These are phyloP conservation scores for Psix sp. DNA, from an alignment of 1,140 invertebrate genomes.

Conservation along the genomic window DNA sequence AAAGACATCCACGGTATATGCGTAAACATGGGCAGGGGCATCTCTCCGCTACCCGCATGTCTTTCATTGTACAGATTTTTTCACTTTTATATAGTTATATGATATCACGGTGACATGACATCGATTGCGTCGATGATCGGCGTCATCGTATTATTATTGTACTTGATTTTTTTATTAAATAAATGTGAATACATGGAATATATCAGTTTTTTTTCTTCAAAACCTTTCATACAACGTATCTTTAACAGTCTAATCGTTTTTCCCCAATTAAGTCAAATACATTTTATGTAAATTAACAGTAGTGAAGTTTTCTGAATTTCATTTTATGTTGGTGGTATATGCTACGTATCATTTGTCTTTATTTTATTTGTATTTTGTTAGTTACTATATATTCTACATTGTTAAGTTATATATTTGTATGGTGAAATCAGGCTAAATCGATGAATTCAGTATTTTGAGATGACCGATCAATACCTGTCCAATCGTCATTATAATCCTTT, in stretches of 20 bases:
- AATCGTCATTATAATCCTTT: constrained; percentile 56
- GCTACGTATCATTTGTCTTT: no score
- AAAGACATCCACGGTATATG: constrained; percentile 59
- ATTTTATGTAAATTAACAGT: no score
- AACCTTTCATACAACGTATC: not conserved
- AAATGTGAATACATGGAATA: constrained; percentile 76
- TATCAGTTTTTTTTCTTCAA: constrained; percentile 6
- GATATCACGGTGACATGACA: constrained; percentile 72
- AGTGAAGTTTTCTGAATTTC: no score
- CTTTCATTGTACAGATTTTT: constrained; percentile 79
- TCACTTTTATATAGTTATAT: constrained; percentile 78
- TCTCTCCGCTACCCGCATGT: constrained; percentile 78
- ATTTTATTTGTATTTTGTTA: no score
- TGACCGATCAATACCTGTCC: constrained; percentile 42
- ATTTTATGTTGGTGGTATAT: no score
- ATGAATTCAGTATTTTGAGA: no score
- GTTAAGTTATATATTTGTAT: no score
- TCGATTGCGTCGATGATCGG: constrained; percentile 69
- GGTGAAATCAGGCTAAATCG: no score
- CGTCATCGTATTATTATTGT: constrained; percentile 75
- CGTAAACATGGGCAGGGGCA: constrained; percentile 70
- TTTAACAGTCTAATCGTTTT: no score
- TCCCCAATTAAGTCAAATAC: no score
- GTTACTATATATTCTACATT: no score
- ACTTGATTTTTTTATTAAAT: constrained; percentile 77